Conservation (phyloP, 2,113 vertebrate genomes). For the Nesogale talazaci region DNA sequence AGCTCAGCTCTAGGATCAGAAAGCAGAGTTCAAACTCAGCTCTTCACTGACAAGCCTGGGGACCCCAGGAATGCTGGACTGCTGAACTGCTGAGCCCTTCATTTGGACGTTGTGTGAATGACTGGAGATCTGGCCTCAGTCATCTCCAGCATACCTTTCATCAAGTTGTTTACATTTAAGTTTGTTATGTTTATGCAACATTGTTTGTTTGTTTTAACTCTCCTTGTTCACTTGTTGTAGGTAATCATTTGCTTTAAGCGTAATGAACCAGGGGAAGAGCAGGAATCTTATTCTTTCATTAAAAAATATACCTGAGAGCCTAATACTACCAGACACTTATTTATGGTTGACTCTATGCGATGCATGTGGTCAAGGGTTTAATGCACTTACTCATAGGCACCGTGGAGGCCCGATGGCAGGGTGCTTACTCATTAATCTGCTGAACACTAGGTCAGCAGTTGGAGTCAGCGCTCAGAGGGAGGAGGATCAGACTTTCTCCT, state of each 20-base stretch:
- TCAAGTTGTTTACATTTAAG: neutral
- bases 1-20: neutral
- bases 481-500: no score
- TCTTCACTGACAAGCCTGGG: neutral
- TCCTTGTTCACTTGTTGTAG: no score
- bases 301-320: neutral
- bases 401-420: no score
- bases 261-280: constrained; percentile 2
- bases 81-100: neutral
- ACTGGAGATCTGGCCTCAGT: neutral
- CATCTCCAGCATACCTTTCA: neutral
- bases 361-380: neutral
- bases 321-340: neutral
- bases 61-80: neutral
- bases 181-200: no score
- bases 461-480: no score
- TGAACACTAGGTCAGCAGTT: no score
- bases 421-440: no score
- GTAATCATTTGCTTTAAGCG: constrained; percentile 29
- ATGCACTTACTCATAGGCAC: neutral
- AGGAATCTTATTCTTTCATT: constrained; percentile 54
- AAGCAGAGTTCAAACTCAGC: constrained; percentile 18
- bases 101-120: neutral
- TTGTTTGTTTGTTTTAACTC: no score
- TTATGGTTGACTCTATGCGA: neutral